These are phyloP conservation scores for Nephila pilipes DNA, from an alignment of 1,140 invertebrate genomes.

Conservation along the genomic window DNA sequence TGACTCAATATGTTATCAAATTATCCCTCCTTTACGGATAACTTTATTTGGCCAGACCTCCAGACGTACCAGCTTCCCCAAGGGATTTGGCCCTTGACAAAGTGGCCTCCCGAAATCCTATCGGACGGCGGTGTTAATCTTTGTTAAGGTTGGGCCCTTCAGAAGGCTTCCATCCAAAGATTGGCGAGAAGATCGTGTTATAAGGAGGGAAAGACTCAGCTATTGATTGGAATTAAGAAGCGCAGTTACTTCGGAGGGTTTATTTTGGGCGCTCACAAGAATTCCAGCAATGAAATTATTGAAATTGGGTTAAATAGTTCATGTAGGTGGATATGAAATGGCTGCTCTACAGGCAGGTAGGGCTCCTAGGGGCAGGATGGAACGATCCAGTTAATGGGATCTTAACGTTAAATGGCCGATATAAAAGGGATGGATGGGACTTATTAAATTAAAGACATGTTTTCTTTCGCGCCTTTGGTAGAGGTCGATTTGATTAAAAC, in stretches of 20 bases:
- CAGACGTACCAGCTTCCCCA: neutral
- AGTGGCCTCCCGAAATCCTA: constrained; percentile 10
- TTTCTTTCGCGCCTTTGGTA: neutral
- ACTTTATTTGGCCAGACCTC: constrained; percentile 57
- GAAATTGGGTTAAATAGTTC: constrained; percentile 37
- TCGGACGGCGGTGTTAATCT: constrained; percentile 7
- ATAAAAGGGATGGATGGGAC: neutral
- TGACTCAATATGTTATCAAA: constrained; percentile 69
- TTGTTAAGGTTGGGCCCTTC: neutral
- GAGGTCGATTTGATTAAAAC: neutral
- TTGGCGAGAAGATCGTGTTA: neutral
- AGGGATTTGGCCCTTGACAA: constrained; percentile 12
- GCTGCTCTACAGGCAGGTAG: neutral
- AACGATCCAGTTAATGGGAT: constrained; percentile 10
- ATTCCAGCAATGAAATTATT: constrained; percentile 1
- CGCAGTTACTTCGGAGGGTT: neutral
- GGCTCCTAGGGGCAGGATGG: too few species aligned
- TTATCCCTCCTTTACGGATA: constrained; percentile 65
- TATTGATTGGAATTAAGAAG: constrained; percentile 31
- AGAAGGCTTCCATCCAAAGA: neutral
- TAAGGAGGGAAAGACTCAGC: neutral
- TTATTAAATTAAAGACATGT: neutral
- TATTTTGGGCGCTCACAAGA: constrained; percentile 6
- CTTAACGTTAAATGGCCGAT: constrained; percentile 4
- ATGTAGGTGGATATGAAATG: neutral